Conservation (phyloP, 2,797 vertebrate genomes). For the Brachyrhaphis roseni region DNA sequence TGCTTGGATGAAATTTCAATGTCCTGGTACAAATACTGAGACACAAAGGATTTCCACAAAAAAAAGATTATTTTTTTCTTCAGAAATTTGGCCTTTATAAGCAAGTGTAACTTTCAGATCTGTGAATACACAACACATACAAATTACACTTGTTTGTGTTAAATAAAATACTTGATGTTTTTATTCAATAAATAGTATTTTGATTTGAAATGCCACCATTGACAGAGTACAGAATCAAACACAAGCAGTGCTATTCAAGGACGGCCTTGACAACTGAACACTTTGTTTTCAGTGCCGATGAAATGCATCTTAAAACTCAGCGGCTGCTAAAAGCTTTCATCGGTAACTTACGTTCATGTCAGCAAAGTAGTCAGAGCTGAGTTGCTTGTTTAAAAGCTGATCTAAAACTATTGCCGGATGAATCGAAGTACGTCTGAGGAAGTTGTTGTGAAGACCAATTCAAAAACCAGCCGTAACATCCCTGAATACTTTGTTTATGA, state of each 20-base stretch:
- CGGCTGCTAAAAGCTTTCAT: constrained; percentile 9
- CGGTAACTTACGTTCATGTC: constrained; percentile 17
- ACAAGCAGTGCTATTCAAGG: not conserved
- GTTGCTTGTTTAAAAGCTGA: constrained; percentile 56
- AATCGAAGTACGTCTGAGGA: constrained; percentile 37
- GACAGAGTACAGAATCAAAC: not conserved
- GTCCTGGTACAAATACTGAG: not conserved
- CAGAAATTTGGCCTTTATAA: not conserved
- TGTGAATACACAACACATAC: not conserved
- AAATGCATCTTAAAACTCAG: not conserved
- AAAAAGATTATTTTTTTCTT: not conserved
- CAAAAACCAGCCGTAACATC: not conserved
- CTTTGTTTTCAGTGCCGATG: not conserved
- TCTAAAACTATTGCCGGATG: constrained; percentile 39
- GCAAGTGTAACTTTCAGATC: not conserved
- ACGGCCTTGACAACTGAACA: not conserved
- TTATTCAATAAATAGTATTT: not conserved
- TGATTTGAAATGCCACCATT: not conserved
- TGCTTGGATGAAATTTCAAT: not conserved
- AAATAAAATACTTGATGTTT: not conserved
- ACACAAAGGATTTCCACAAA: not conserved
- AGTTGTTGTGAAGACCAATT: constrained; percentile 2
- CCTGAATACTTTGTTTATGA: not conserved
- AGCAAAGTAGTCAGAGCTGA: constrained; percentile 51
- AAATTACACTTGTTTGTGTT: not conserved